These are phyloP conservation scores for Heteropelma amictum DNA, from an alignment of 2,888 invertebrate genomes.

Conservation along the genomic window DNA sequence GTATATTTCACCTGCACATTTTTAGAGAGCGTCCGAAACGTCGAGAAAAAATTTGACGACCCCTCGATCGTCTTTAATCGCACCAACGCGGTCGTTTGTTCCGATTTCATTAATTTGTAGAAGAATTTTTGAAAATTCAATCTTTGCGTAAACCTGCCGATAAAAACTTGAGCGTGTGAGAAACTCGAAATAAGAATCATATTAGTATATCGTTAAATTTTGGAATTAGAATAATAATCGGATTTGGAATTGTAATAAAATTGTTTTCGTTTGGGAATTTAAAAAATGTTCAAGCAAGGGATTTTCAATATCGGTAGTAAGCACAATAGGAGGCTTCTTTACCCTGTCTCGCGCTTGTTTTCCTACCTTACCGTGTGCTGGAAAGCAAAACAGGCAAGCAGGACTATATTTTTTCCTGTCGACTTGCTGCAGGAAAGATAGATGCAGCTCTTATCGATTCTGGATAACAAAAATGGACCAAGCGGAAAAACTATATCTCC, in stretches of 20 bases:
- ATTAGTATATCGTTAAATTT: too few species aligned
- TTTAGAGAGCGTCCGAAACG: background rate
- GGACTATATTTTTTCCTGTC: background rate
- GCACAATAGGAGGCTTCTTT: slow-evolving; percentile 14
- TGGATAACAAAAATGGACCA: background rate
- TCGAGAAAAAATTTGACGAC: background rate
- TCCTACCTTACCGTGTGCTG: slow-evolving; percentile 22
- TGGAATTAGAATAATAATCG: too few species aligned
- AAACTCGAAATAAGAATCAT: too few species aligned
- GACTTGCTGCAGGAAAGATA: background rate
- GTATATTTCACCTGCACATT: slow-evolving; percentile 6
- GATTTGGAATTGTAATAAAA: too few species aligned
- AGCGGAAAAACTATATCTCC: background rate
- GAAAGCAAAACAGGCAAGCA: too few species aligned
- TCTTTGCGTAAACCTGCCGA: too few species aligned
- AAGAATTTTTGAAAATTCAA: background rate
- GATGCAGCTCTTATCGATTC: background rate
- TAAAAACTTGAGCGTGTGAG: too few species aligned
- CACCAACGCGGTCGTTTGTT: too few species aligned
- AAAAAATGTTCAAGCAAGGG: background rate
- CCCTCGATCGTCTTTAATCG: background rate
- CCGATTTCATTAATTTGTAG: background rate
- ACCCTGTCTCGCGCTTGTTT: background rate
- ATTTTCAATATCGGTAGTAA: background rate
- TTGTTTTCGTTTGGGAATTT: too few species aligned